Evolutionary conservation across 2,113 vertebrate species (phyloP).

Genomic region (Dromaius novaehollandiae): DNA sequence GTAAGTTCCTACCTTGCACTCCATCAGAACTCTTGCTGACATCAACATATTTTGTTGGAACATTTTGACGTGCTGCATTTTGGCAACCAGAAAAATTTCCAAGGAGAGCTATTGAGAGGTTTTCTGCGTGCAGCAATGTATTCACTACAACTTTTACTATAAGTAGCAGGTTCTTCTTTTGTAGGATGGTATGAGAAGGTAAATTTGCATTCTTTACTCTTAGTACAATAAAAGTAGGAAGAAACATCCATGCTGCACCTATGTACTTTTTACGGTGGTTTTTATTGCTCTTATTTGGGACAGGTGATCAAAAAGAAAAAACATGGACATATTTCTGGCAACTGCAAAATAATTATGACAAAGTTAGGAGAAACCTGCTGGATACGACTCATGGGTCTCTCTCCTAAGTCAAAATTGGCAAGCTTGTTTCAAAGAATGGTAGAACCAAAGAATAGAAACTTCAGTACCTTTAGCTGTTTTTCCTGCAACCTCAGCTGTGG

Average conservation of each 20-base stretch:
- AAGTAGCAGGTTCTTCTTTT: neutral
- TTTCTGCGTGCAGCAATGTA: neutral
- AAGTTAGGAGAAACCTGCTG: neutral
- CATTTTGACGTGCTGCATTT: neutral
- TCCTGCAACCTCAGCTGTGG: neutral
- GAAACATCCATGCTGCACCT: neutral
- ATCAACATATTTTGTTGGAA: neutral
- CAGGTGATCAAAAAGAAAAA: neutral
- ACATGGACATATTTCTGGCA: neutral
- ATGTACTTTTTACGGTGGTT: neutral
- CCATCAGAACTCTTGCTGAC: neutral
- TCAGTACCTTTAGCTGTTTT: neutral
- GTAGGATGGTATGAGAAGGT: neutral
- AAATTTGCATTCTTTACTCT: neutral
- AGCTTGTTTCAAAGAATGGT: neutral
- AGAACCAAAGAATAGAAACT: neutral
- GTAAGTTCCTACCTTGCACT: neutral
- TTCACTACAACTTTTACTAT: neutral
- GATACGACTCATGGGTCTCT: fast-evolving
- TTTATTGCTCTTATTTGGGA: neutral
- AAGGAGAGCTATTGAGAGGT: neutral
- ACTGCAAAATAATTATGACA: neutral
- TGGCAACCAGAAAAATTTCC: neutral
- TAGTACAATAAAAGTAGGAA: neutral
- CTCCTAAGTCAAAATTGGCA: neutral